phyloP scores from a whole-genome alignment of 1,140 invertebrate genomes.

The Choristoneura fumiferana region DNA sequence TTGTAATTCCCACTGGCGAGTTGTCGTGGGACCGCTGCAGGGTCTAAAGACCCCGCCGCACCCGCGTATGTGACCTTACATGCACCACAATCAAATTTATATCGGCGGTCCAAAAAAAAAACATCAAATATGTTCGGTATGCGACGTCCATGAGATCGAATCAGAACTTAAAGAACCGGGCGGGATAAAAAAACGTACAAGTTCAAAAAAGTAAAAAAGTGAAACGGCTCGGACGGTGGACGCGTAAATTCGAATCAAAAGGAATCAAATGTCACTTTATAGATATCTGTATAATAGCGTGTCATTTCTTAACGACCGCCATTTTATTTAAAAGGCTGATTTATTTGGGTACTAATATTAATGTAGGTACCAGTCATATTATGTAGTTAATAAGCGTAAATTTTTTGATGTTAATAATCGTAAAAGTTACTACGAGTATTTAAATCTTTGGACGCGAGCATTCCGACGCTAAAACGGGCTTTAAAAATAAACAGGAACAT shows the following conservation, averaged over 20 bases:
- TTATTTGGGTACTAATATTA: neutral
- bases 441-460: neutral
- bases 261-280: constrained; percentile 68
- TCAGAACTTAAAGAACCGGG: constrained; percentile 64
- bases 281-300: constrained; percentile 27
- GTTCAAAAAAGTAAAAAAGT: constrained; percentile 42
- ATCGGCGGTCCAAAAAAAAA: constrained; percentile 52
- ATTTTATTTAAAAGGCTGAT: constrained; percentile 19
- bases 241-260: constrained; percentile 69
- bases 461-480: neutral
- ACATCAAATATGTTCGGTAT: constrained; percentile 74
- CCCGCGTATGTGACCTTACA: constrained; percentile 20
- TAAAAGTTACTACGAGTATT: neutral
- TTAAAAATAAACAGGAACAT: neutral
- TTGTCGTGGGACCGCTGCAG: constrained; percentile 24
- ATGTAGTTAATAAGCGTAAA: too few species aligned
- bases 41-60: constrained; percentile 25
- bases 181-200: constrained; percentile 40
- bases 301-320: constrained; percentile 27
- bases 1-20: constrained; percentile 26
- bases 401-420: neutral
- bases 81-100: constrained; percentile 43
- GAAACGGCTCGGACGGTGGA: constrained; percentile 48
- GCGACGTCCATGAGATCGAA: constrained; percentile 68
- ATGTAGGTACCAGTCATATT: neutral